These are phyloP conservation scores for Isurus oxyrinchus DNA, from an alignment of 2,113 vertebrate species.

Conservation along the genomic window DNA sequence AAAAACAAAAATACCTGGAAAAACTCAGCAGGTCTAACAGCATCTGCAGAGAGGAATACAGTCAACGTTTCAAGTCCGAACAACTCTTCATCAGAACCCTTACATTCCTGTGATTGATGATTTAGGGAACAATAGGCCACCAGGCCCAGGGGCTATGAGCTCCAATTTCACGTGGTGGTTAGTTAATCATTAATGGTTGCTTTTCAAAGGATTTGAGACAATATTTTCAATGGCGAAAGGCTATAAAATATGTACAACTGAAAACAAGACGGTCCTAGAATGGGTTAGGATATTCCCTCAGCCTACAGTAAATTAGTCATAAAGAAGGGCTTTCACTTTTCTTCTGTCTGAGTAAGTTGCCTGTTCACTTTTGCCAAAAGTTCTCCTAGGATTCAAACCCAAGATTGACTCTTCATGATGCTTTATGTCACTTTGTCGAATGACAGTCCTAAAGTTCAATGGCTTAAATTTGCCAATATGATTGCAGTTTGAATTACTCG, in stretches of 20 bases:
- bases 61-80: not conserved
- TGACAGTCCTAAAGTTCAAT: not conserved
- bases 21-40: too few relatives aligned
- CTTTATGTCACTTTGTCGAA: not conserved
- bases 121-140: not conserved
- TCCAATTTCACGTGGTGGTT: not conserved
- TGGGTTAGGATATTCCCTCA: not conserved
- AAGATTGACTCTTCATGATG: not conserved
- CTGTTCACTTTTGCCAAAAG: not conserved
- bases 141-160: not conserved
- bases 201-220: not conserved
- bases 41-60: too few relatives aligned
- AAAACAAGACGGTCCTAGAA: not conserved
- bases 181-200: not conserved
- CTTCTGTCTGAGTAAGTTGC: not conserved
- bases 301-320: not conserved
- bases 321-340: not conserved
- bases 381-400: not conserved
- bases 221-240: not conserved
- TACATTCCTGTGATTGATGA: not conserved
- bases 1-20: too few relatives aligned
- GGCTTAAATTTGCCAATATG: not conserved
- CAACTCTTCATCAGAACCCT: not conserved
- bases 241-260: not conserved
- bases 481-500: not conserved